These are phyloP conservation scores for Xylocampa areola DNA, from an alignment of 2,888 invertebrate genomes.

Conservation along the genomic window DNA sequence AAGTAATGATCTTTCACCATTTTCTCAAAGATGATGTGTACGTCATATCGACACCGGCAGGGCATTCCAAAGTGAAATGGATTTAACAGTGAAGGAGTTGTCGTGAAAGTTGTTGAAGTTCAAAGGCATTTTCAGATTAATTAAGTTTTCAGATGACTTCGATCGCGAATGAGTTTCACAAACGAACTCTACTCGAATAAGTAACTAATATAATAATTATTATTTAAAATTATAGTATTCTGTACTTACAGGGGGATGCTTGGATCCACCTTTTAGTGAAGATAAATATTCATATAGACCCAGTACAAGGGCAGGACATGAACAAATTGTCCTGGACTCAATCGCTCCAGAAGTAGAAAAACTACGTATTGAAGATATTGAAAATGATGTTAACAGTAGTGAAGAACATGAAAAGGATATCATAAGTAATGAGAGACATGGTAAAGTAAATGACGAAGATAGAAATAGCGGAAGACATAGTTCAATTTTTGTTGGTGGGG, in stretches of 20 bases:
- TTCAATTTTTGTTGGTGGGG: constrained; percentile 51
- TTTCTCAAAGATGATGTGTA: too few relatives aligned
- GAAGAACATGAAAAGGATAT: not conserved
- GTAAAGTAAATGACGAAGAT: too few relatives aligned
- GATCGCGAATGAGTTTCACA: too few relatives aligned
- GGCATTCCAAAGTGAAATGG: too few relatives aligned
- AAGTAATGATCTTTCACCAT: too few relatives aligned
- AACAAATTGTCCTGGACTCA: constrained; percentile 1
- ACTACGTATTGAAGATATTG: not conserved
- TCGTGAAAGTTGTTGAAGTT: too few relatives aligned
- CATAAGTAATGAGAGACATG: too few relatives aligned
- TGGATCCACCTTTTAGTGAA: constrained; percentile 83
- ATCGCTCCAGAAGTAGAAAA: not conserved
- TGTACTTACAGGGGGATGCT: constrained; percentile 77
- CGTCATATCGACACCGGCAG: too few relatives aligned
- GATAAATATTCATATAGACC: constrained; percentile 76
- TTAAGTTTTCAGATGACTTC: too few relatives aligned
- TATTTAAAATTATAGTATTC: constrained; percentile 4
- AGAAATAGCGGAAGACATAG: constrained; percentile 30
- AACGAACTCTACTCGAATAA: too few relatives aligned
- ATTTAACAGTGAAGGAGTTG: too few relatives aligned
- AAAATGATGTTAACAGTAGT: not conserved
- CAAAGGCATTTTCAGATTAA: too few relatives aligned
- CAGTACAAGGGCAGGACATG: constrained; percentile 4
- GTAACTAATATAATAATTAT: not conserved